Evolutionary conservation across 92 coral and sea anemone genomes (phyloP).

Genomic region (Porites rus): DNA sequence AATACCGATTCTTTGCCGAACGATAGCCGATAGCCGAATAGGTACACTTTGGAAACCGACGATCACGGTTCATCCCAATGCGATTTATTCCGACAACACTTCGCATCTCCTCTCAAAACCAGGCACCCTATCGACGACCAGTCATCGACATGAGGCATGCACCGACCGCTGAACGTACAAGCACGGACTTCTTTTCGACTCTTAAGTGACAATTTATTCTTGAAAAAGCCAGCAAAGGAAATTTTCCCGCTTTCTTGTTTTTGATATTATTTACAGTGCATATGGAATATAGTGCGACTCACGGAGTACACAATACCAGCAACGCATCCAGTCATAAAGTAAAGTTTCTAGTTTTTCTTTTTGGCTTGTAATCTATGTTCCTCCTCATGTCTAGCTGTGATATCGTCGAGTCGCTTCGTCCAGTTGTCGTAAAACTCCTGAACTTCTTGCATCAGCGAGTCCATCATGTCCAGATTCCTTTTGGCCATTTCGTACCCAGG

Average conservation of each 20-base stretch:
- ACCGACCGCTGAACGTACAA: too few relatives aligned
- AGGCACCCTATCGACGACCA: too few relatives aligned
- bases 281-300: neutral
- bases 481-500: slow-evolving; percentile 94
- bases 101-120: too few relatives aligned
- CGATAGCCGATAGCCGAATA: too few relatives aligned
- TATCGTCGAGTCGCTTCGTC: slow-evolving; percentile 88
- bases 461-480: slow-evolving; percentile 90
- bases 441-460: slow-evolving; percentile 88
- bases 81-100: too few relatives aligned
- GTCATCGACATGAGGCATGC: too few relatives aligned
- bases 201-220: too few relatives aligned
- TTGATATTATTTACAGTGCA: neutral
- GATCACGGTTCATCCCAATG: too few relatives aligned
- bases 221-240: neutral
- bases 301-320: neutral
- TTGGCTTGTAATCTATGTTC: slow-evolving; percentile 78
- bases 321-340: neutral
- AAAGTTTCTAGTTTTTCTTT: slow-evolving; percentile 5
- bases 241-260: neutral
- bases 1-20: too few relatives aligned
- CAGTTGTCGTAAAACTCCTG: slow-evolving; percentile 91
- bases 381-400: slow-evolving; percentile 80
- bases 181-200: too few relatives aligned
- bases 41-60: too few relatives aligned